Evolutionary conservation across 2,113 vertebrate genomes (phyloP).

Genomic region (Oncorhynchus kisutch): DNA sequence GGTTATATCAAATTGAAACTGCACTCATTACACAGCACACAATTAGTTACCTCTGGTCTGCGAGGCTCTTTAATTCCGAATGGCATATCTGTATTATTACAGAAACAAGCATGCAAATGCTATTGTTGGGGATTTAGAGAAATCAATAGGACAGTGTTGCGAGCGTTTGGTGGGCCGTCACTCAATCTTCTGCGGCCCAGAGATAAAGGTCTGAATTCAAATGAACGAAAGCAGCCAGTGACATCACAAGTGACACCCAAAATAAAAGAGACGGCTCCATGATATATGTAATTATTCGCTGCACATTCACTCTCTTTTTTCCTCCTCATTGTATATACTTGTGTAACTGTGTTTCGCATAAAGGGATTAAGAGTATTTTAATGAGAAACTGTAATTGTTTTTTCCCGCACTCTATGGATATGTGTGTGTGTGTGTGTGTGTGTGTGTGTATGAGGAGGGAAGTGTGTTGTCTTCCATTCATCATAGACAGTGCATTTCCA

Average conservation of each 20-base stretch:
- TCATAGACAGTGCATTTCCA: neutral
- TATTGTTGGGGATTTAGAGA: constrained; percentile 99
- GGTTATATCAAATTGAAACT: constrained; percentile 99
- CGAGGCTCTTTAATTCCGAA: constrained; percentile 99
- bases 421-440: constrained; percentile 45
- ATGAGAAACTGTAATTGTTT: constrained; percentile 97
- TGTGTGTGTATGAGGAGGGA: constrained; percentile 5
- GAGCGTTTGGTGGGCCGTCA: constrained; percentile 99
- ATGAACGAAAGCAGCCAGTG: constrained; percentile 95
- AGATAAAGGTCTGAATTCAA: constrained; percentile 99
- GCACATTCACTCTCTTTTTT: constrained; percentile 84
- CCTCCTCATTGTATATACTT: constrained; percentile 97
- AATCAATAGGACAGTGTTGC: constrained; percentile 99
- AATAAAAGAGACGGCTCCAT: constrained; percentile 99
- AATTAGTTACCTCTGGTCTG: constrained; percentile 99
- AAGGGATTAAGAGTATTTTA: constrained; percentile 99
- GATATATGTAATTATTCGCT: constrained; percentile 99
- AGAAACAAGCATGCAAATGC: constrained; percentile 99
- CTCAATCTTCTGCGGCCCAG: constrained; percentile 98
- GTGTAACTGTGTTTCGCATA: constrained; percentile 99
- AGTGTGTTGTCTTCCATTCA: constrained; percentile 1
- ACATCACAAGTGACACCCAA: constrained; percentile 99
- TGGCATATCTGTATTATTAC: constrained; percentile 99
- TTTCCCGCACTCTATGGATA: constrained; percentile 66
- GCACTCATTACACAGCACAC: constrained; percentile 99